Conservation (phyloP, 2,797 vertebrate species). For the Macropus fuliginosus region DNA sequence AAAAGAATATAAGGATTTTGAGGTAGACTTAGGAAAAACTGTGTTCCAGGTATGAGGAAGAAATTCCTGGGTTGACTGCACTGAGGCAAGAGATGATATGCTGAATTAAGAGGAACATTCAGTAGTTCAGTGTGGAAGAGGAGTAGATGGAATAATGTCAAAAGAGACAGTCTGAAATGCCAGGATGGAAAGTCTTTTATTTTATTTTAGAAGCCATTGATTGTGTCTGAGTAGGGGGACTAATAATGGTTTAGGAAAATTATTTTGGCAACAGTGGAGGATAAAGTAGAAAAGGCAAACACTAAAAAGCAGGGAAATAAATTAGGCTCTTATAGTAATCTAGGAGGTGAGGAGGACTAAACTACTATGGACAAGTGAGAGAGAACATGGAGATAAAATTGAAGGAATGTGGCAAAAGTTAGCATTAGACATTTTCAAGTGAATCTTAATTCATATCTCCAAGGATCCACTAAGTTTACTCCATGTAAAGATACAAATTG, state of each 20-base stretch:
- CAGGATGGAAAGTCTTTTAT: not conserved
- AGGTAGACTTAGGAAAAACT: not conserved
- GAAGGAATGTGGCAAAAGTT: not conserved
- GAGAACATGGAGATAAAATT: not conserved
- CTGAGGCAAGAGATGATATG: not conserved
- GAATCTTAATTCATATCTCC: not conserved
- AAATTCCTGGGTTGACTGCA: not conserved
- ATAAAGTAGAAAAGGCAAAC: not conserved
- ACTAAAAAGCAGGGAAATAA: not conserved
- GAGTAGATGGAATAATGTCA: not conserved
- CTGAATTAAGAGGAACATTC: not conserved
- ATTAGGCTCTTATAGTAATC: not conserved
- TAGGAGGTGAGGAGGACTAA: not conserved
- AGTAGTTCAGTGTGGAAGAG: not conserved
- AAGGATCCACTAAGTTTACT: not conserved
- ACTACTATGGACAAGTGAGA: not conserved
- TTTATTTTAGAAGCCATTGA: not conserved
- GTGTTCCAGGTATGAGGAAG: not conserved
- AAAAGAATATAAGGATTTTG: not conserved
- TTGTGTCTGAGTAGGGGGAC: not conserved
- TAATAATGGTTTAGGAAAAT: not conserved
- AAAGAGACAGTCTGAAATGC: not conserved
- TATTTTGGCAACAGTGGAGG: not conserved
- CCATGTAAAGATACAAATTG: not conserved
- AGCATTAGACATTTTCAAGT: not conserved